Percentiles rank a stretch among this genome's conserved stretches.
These are phyloP conservation scores for Drosophila lacicola DNA, from an alignment of 2,888 invertebrate species.

Conservation along the genomic window DNA sequence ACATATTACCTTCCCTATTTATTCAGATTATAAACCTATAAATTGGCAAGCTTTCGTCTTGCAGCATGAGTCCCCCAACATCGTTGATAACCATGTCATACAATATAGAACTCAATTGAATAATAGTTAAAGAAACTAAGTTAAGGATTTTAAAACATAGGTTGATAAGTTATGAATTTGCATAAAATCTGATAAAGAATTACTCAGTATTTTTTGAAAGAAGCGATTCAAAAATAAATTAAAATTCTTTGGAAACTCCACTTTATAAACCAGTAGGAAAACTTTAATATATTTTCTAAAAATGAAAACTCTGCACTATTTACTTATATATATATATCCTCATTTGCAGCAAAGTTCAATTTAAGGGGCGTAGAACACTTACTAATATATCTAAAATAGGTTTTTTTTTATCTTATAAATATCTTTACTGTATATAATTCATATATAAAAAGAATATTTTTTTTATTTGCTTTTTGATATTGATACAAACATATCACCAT, in stretches of 20 bases:
- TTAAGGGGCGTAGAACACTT: not conserved
- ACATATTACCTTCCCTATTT: not conserved
- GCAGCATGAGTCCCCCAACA: slow-evolving; percentile 6
- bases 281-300: no score
- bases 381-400: not conserved
- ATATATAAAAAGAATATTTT: not conserved
- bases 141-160: not conserved
- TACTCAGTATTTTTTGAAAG: no score
- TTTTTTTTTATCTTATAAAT: not conserved
- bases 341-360: not conserved
- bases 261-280: no score
- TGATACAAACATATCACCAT: not conserved
- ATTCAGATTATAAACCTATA: slow-evolving; percentile 3
- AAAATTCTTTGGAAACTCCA: no score
- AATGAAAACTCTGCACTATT: no score
- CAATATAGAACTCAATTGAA: not conserved
- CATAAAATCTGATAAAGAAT: no score
- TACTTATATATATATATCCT: no score
- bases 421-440: slow-evolving; percentile 2
- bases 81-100: not conserved
- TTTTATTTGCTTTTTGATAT: not conserved
- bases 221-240: no score
- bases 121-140: not conserved
- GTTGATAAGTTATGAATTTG: no score
- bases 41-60: not conserved